phyloP scores from a whole-genome alignment of 2,113 vertebrate genomes.

The Lasiurus cinereus region DNA sequence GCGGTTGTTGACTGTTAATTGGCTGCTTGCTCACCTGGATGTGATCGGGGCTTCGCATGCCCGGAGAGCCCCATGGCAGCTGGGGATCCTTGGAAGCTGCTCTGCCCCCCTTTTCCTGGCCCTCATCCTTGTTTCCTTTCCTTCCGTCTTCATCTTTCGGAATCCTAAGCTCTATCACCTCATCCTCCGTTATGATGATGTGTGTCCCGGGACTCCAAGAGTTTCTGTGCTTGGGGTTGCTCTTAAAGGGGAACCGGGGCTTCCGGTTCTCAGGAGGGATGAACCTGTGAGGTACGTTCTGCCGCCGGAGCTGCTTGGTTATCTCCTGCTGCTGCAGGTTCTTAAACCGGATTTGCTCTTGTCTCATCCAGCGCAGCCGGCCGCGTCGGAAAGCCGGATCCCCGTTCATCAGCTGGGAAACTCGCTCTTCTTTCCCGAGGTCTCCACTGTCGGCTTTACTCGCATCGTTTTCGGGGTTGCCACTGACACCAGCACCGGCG shows the following conservation, averaged over 20 bases:
- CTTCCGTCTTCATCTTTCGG: constrained; percentile 94
- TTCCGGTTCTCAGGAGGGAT: constrained; percentile 98
- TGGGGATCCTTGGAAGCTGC: constrained; percentile 86
- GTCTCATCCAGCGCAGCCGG: constrained; percentile 95
- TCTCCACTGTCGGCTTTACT: constrained; percentile 84
- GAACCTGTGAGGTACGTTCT: constrained; percentile 94
- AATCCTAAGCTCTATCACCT: constrained; percentile 96
- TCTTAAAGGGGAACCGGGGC: constrained; percentile 98
- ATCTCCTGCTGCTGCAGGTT: constrained; percentile 98
- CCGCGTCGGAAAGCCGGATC: constrained; percentile 92
- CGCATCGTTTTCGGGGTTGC: constrained; percentile 54
- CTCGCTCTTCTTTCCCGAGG: constrained; percentile 87
- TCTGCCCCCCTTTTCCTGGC: constrained; percentile 81
- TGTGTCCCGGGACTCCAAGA: constrained; percentile 98
- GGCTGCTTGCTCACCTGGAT: constrained; percentile 90
- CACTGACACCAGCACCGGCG: constrained; percentile 30
- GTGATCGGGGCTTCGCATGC: constrained; percentile 88
- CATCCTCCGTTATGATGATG: constrained; percentile 97
- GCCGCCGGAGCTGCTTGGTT: constrained; percentile 95
- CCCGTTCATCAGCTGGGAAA: constrained; percentile 88
- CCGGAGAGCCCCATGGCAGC: constrained; percentile 86
- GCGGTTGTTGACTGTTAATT: constrained; percentile 81
- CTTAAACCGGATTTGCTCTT: constrained; percentile 96
- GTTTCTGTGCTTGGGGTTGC: constrained; percentile 97
- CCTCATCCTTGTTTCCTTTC: constrained; percentile 81